phyloP scores from a whole-genome alignment of 2,797 vertebrate species.

The Catamblyrhynchus diadema region DNA sequence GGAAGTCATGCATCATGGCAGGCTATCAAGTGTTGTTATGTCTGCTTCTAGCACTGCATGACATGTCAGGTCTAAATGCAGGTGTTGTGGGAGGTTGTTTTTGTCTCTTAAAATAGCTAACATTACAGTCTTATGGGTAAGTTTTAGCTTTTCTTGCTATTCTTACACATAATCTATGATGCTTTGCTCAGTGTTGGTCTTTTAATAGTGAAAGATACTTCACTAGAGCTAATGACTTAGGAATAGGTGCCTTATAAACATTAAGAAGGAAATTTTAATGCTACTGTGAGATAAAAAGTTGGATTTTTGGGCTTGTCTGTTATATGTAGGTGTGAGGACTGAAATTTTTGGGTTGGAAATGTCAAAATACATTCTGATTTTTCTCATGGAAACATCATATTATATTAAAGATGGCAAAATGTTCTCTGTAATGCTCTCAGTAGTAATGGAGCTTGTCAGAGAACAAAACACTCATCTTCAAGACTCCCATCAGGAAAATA shows the following conservation, averaged over 20 bases:
- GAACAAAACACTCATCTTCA: neutral
- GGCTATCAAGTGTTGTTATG: neutral
- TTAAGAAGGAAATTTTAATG: neutral
- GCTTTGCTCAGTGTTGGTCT: neutral
- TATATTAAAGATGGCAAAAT: neutral
- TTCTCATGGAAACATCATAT: neutral
- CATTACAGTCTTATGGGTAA: neutral
- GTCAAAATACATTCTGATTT: neutral
- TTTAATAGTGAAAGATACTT: neutral
- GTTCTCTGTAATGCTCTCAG: neutral
- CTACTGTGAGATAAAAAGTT: neutral
- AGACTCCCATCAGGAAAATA: neutral
- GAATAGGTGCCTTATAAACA: neutral
- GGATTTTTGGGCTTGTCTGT: neutral
- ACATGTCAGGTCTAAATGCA: neutral
- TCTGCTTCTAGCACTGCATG: neutral
- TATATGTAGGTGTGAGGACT: neutral
- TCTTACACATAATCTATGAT: neutral
- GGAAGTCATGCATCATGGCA: neutral
- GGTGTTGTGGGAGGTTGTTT: neutral
- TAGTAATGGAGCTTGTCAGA: neutral
- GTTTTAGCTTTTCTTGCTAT: neutral
- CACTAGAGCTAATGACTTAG: neutral
- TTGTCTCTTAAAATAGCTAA: neutral
- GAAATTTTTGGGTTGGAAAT: neutral